These are phyloP conservation scores for Oopsacas minuta DNA, from an alignment of 37 sponge, comb jelly and placozoan genomes.

Conservation along the genomic window DNA sequence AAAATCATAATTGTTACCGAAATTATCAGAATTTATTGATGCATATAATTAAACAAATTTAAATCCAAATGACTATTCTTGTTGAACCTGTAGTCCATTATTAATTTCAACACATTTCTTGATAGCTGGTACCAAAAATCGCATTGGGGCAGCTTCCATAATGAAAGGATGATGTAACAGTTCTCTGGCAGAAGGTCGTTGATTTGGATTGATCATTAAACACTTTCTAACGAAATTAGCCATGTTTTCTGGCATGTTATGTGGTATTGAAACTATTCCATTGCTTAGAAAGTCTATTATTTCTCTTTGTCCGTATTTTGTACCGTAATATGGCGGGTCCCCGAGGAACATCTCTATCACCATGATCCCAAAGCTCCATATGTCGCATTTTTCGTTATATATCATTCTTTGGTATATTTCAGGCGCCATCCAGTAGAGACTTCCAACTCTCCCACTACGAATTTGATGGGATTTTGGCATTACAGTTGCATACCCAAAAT, in stretches of 20 bases:
- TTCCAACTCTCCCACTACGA: slow-evolving; percentile 4
- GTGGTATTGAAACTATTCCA: background rate
- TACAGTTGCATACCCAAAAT: slow-evolving; percentile 15
- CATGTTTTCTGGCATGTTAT: background rate
- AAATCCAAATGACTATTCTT: background rate
- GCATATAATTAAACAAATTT: background rate
- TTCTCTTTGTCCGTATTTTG: background rate
- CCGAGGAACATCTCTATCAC: slow-evolving; percentile 11
- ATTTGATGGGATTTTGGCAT: background rate
- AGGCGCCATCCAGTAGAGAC: background rate
- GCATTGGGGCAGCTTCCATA: slow-evolving; percentile 1
- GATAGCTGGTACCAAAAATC: background rate
- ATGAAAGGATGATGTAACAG: slow-evolving; percentile 7
- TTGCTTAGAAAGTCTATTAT: background rate
- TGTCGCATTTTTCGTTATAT: slow-evolving; percentile 8
- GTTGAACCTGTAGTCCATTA: background rate
- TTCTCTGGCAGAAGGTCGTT: slow-evolving; percentile 13
- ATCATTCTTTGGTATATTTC: slow-evolving; percentile 1
- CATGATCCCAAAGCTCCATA: slow-evolving; percentile 10
- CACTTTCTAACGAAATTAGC: slow-evolving; percentile 5
- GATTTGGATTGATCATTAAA: background rate
- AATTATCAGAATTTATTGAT: background rate
- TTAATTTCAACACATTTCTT: background rate
- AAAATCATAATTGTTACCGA: background rate
- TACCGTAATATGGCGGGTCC: background rate